These are phyloP conservation scores for Oxystoma pomonae DNA, from an alignment of 2,888 invertebrate genomes.

Conservation along the genomic window DNA sequence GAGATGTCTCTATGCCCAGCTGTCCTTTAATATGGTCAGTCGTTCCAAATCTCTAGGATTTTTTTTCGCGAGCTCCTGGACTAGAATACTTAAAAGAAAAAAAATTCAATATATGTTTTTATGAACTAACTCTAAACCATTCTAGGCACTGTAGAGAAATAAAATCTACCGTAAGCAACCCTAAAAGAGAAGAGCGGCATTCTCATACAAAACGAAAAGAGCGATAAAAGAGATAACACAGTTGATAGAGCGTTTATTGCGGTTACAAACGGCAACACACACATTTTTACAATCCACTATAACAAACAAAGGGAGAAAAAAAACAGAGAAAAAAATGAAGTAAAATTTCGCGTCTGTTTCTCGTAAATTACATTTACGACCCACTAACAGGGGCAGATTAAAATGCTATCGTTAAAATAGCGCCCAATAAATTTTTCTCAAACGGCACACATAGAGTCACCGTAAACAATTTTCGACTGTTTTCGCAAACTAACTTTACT, in stretches of 20 bases:
- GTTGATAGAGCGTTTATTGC: constrained; percentile 21
- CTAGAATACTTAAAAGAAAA: too few species aligned
- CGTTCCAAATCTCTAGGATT: too few species aligned
- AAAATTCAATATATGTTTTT: too few species aligned
- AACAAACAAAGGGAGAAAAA: not conserved
- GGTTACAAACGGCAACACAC: constrained; percentile 10
- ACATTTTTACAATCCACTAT: not conserved
- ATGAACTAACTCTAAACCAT: too few species aligned
- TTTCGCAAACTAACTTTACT: too few species aligned
- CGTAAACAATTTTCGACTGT: not conserved
- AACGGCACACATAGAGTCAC: not conserved
- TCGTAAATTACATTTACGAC: constrained; percentile 21
- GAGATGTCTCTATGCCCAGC: too few species aligned
- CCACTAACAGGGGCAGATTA: constrained; percentile 5
- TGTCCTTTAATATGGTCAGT: too few species aligned
- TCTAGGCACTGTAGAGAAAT: too few species aligned
- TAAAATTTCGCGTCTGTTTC: constrained; percentile 10
- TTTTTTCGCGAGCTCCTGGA: too few species aligned
- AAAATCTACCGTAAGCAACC: too few species aligned
- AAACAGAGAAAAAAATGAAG: constrained; percentile 12
- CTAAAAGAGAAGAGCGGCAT: too few species aligned
- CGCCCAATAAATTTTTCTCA: not conserved
- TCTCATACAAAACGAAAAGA: constrained; percentile 14
- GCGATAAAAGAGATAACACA: constrained; percentile 21
- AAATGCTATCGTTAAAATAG: not conserved